phyloP scores from a whole-genome alignment of 2,113 vertebrate species.

The Spilogale gracilis region DNA sequence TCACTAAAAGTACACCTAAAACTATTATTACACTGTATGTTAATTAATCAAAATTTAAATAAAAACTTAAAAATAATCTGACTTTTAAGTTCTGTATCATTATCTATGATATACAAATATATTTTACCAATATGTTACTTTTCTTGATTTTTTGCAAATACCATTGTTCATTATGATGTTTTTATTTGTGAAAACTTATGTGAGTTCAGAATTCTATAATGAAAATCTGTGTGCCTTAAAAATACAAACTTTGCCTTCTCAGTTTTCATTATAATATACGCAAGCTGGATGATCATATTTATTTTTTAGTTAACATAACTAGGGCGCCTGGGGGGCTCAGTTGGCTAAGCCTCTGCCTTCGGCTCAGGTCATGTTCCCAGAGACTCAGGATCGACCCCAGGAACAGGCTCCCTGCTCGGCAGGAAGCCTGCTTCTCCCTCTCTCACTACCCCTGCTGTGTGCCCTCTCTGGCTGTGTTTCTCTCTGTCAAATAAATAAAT shows the following conservation, averaged over 20 bases:
- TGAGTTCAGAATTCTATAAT: neutral
- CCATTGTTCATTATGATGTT: neutral
- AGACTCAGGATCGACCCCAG: too few species aligned
- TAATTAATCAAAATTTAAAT: neutral
- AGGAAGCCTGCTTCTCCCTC: too few species aligned
- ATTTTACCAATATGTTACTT: neutral
- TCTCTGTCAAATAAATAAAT: too few species aligned
- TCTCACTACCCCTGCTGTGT: too few species aligned
- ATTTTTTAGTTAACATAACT: neutral
- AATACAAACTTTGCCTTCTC: neutral
- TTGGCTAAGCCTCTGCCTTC: too few species aligned
- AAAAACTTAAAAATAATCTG: neutral
- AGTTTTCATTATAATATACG: neutral
- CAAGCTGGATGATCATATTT: neutral
- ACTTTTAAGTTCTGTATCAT: neutral
- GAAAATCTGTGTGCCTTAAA: neutral
- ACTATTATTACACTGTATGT: neutral
- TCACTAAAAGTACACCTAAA: neutral
- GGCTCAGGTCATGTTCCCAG: too few species aligned
- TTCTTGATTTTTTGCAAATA: neutral
- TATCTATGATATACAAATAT: neutral
- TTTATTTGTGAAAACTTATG: neutral
- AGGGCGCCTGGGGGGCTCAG: too few species aligned
- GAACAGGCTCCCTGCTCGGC: too few species aligned
- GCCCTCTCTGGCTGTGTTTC: too few species aligned